phyloP scores from a whole-genome alignment of 1,140 invertebrate genomes.

The Pogonomyrmex barbatus region DNA sequence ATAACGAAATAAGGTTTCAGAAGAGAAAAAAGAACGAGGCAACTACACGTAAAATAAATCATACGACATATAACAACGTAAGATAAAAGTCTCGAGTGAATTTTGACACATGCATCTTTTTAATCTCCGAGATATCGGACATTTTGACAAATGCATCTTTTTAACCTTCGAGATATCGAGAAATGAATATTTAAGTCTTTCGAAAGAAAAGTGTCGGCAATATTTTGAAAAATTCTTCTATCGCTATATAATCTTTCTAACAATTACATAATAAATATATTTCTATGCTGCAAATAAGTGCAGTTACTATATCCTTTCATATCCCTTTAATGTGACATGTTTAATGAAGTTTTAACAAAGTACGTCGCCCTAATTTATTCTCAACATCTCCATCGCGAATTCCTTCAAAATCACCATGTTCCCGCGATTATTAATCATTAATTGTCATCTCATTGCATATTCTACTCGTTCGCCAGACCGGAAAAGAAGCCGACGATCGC shows the following conservation, averaged over 20 bases:
- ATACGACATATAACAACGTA: background rate
- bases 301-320: background rate
- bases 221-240: background rate
- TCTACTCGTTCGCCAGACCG: slow-evolving; percentile 24
- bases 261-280: slow-evolving; percentile 2
- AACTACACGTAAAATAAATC: slow-evolving; percentile 1
- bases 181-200: background rate
- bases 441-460: slow-evolving; percentile 50
- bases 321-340: background rate
- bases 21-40: background rate
- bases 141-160: slow-evolving; percentile 7
- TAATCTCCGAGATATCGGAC: background rate
- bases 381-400: slow-evolving; percentile 10
- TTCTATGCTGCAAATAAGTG: background rate
- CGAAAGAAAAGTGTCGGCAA: background rate
- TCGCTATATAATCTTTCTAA: background rate
- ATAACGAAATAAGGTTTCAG: slow-evolving; percentile 6
- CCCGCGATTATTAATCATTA: slow-evolving; percentile 36
- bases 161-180: background rate
- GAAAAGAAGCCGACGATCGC: background rate
- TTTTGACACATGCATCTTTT: slow-evolving; percentile 10
- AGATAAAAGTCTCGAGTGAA: background rate
- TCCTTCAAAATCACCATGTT: slow-evolving; percentile 19
- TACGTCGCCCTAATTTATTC: slow-evolving; percentile 25
- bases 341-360: slow-evolving; percentile 38